Evolutionary conservation across 2,113 vertebrate genomes (phyloP), one percentile per base, ranked within the genome.

Genomic region (Gila orcuttii): DNA sequence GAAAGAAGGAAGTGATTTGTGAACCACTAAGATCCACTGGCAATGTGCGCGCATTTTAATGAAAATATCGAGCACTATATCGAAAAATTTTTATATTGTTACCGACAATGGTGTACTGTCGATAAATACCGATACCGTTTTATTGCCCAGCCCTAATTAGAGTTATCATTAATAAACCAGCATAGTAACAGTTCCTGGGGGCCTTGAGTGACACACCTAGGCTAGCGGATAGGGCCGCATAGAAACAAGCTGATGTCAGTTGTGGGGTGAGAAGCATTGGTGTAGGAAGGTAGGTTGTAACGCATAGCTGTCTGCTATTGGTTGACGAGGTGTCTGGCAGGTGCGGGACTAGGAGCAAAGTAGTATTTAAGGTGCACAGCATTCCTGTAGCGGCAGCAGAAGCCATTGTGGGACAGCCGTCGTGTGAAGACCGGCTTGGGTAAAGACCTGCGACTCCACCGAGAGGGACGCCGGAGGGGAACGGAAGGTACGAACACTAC

Each of bases 401-500:
- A 57, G 57, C 2, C 3, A 17, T 25, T 11, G n/a, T 28, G n/a
- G 3, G 50, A 13, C 50, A 57, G 55, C 2, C 3, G 57, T 60
- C 59, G n/a, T 28, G n/a, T 12, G 4, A 13, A 62, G 60, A 62
- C 60, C n/a, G 10, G 21, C 21, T n/a, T 4, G n/a, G 13, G 62
- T 31, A 3, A 66, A 31, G 28, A 66, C 25, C 0, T 66, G 62
- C 3, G 9, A 60, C 59, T 60, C 23, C 2, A 31, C 1, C 1
- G 2, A 39, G 39, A 1, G 36, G 36, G 6, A 7, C 36, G 0
- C 1, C 36, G 0, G 36, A 39, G 39, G 6, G 39, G 39, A 33
- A 39, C 6, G 1, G 1, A 39, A 39, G 36, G 36, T 6, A 7
- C 5, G 0, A 6, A 6, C 4, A 1, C 39, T 39, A 0, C 39